Percentiles rank a stretch among this genome's conserved stretches.
Conservation (phyloP, 2,113 vertebrate species). For the Scalopus aquaticus region DNA sequence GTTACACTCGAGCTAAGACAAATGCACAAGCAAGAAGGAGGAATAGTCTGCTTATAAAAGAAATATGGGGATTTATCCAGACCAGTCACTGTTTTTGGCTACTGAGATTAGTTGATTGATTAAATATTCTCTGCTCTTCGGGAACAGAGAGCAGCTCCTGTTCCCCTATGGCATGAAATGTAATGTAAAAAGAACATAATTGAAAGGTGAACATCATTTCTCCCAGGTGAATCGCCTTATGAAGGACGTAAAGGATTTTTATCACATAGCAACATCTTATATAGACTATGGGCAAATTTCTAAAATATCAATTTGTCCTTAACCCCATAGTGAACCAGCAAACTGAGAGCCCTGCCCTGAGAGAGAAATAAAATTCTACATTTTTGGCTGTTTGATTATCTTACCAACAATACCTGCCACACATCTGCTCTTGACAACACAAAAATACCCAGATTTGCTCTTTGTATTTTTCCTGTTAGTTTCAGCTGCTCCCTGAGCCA, state of each 20-base stretch:
- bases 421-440: conserved; percentile 57
- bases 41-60: not conserved
- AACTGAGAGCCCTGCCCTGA: not conserved
- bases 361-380: conserved; percentile 52
- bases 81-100: not conserved
- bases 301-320: conserved; percentile 48
- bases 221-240: conserved; percentile 13
- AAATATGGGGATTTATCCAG: not conserved
- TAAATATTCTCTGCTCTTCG: not conserved
- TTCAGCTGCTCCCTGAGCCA: conserved; percentile 45
- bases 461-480: conserved; percentile 61
- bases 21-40: not conserved
- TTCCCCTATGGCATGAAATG: not conserved
- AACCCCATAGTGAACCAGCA: conserved; percentile 28
- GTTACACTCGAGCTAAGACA: not conserved
- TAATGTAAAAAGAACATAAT: conserved; percentile 17
- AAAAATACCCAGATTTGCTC: conserved; percentile 35
- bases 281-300: not conserved
- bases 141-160: not conserved
- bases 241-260: not conserved
- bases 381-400: conserved; percentile 62
- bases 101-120: conserved; percentile 2
- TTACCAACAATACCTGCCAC: conserved; percentile 54
- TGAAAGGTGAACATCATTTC: not conserved
- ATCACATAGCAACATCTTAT: not conserved